Evolutionary conservation across 2,797 vertebrate species (phyloP), one percentile per base, ranked within the genome.

Genomic region (Malurus splendens): DNA sequence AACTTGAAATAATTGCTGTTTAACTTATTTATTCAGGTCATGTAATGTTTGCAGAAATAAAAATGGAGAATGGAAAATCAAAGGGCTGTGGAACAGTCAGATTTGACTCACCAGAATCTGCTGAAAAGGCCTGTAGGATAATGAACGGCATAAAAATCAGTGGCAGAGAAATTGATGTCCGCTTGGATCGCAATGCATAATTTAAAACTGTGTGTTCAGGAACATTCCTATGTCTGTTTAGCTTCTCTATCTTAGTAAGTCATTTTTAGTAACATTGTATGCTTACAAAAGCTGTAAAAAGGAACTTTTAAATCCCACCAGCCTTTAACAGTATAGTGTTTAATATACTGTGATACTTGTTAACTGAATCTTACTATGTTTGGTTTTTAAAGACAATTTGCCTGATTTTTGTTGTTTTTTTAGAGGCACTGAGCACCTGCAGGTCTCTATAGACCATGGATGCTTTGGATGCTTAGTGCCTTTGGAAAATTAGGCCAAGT

Each of bases 81-180:
- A 99, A 99, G 97, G 99, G 99, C 94, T 99, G 99, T 90, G 99
- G 99, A 82, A 99, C 99, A 2, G 99, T 99, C 84, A 97, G 99
- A 86, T 99, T 99, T 89, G 99, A 99, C 94, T 98, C 98, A 19
- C 97, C 98, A 32, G 99, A 99, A 97, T 98, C 98, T 20, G 99
- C 99, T 3, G 99, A 99, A 93, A 98, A 98, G 91, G 99, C 99
- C 87, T 99, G 99, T 97, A 98, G 98, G 92, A 97, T 99, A 98
- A 99, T 99, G 99, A 99, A 99, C 32, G 99, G 99, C 96, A 99
- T 98, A 91, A 99, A 99, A 97, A 99, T 99, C 97, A 99, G 98
- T 78, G 99, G 99, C 90, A 96, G 99, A 96, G 99, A 99, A 97
- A 99, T 99, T 79, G 99, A 99, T 71, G 99, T 99, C 86, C 99